These are phyloP conservation scores for Euphydryas editha DNA, from an alignment of 2,888 invertebrate species.

Conservation along the genomic window DNA sequence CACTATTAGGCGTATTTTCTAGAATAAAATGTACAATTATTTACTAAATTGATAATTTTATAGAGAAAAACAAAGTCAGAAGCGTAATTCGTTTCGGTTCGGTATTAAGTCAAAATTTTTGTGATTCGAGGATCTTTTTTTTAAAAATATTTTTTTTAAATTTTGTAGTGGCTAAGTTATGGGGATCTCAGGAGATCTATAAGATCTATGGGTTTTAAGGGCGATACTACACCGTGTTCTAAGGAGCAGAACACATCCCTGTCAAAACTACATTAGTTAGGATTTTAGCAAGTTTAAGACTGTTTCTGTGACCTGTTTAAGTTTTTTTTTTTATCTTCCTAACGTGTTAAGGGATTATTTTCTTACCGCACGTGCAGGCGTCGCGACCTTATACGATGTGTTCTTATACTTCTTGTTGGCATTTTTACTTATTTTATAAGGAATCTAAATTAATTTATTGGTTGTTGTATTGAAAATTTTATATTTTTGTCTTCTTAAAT, in stretches of 20 bases:
- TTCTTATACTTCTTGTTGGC: constrained; percentile 84
- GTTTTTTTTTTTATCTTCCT: constrained; percentile 73
- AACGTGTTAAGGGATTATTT: constrained; percentile 70
- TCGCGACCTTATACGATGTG: constrained; percentile 74
- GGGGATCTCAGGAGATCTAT: constrained; percentile 69
- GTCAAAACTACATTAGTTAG: constrained; percentile 80
- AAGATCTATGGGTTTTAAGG: constrained; percentile 59
- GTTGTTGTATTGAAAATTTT: constrained; percentile 78
- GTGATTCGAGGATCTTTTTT: constrained; percentile 74
- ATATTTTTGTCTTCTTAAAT: constrained; percentile 72
- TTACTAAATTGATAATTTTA: constrained; percentile 77
- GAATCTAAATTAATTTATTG: constrained; percentile 83
- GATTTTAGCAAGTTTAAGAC: constrained; percentile 83
- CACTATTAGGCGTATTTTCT: constrained; percentile 82
- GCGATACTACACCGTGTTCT: constrained; percentile 78
- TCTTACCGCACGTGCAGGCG: constrained; percentile 53
- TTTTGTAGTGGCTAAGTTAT: constrained; percentile 67
- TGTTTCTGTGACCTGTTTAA: constrained; percentile 84
- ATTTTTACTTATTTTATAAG: constrained; percentile 84
- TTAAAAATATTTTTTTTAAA: constrained; percentile 52
- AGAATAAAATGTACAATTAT: constrained; percentile 79
- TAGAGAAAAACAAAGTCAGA: constrained; percentile 61
- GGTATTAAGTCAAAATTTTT: constrained; percentile 67
- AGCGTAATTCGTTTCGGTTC: constrained; percentile 68
- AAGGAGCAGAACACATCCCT: constrained; percentile 83